These are phyloP conservation scores for Temnothorax ravouxi DNA, from an alignment of 2,888 invertebrate genomes.

Conservation along the genomic window DNA sequence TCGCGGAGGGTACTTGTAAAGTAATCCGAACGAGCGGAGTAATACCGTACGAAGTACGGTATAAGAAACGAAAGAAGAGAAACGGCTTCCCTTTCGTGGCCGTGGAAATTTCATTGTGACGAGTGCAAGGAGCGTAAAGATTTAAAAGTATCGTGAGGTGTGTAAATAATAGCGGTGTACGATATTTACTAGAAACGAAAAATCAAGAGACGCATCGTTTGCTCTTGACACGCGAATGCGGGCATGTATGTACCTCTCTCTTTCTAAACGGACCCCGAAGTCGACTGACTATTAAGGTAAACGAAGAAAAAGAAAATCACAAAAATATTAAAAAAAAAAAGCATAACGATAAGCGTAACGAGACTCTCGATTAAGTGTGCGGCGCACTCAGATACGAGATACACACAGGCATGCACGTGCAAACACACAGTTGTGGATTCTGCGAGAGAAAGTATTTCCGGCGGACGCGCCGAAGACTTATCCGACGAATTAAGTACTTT, in stretches of 20 bases:
- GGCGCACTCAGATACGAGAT: conserved; percentile 34
- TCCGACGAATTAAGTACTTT: conserved; percentile 31
- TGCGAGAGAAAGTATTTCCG: conserved; percentile 47
- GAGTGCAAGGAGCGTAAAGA: conserved; percentile 61
- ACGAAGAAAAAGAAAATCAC: conserved; percentile 7
- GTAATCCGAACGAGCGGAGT: conserved; percentile 77
- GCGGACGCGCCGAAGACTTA: conserved; percentile 33
- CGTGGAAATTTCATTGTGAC: conserved; percentile 49
- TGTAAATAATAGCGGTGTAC: conserved; percentile 75
- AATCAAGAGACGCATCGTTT: conserved; percentile 58
- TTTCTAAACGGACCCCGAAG: conserved; percentile 73
- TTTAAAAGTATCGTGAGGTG: conserved; percentile 74
- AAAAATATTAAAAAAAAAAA: conserved; percentile 22
- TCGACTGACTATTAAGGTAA: conserved; percentile 70
- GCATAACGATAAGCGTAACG: conserved; percentile 27
- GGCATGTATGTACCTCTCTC: conserved; percentile 62
- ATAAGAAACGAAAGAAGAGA: conserved; percentile 41
- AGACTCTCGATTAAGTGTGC: conserved; percentile 39
- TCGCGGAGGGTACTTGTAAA: conserved; percentile 82
- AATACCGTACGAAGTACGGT: conserved; percentile 41
- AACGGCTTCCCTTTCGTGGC: conserved; percentile 41
- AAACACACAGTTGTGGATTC: conserved; percentile 22
- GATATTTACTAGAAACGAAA: conserved; percentile 62
- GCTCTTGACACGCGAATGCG: conserved; percentile 36
- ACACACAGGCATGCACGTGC: conserved; percentile 8